Evolutionary conservation across 2,113 vertebrate species (phyloP), one percentile per base, ranked within the genome.

Genomic region (Heterotis niloticus): DNA sequence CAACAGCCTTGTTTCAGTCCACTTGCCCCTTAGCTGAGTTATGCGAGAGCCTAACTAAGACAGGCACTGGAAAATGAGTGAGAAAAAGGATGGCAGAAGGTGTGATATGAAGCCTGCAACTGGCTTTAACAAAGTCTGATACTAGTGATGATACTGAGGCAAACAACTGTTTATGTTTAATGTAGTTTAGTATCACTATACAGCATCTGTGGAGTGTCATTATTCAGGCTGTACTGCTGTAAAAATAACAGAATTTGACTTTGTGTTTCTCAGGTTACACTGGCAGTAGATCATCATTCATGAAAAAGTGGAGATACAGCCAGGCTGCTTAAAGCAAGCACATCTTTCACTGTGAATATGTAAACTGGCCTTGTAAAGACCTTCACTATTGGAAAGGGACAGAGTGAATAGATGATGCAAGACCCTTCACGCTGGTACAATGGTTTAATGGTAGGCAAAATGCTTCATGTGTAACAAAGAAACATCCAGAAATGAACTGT

Each of bases 1-100:
- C 20, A 69, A 79, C 78, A 64, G 69, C 24, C 14, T 13, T 13
- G 17, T 13, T 73, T 73, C 65, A 64, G 12, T 64, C 23, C 28
- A 28, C 52, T 56, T 64, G 29, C 20, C 64, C 24, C 14, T 18
- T 79, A 73, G 73, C 65, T 73, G 29, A 72, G 57, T 28, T 54
- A 13, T 29, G 16, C 57, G 68, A 51, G 51, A 52, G 7, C n/a
- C 59, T 11, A 10, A 76, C 57, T 23, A 60, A 60, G 57, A 24
- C 28, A 64, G 17, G 26, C 11, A 10, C 73, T 75, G 73, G 26
- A 23, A 34, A 24, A 44, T 34, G 17, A 28, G 56, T 17, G 74
- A 64, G n/a, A 62, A 18, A 75, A 57, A 44, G 56, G 1, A 14
- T 5, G 0, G 56, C 73, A 13, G 73, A 75, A 11, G 26, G 54